Evolutionary conservation across 2,113 vertebrate species (phyloP), one percentile per base, ranked within the genome.

Genomic region (Gila orcuttii): DNA sequence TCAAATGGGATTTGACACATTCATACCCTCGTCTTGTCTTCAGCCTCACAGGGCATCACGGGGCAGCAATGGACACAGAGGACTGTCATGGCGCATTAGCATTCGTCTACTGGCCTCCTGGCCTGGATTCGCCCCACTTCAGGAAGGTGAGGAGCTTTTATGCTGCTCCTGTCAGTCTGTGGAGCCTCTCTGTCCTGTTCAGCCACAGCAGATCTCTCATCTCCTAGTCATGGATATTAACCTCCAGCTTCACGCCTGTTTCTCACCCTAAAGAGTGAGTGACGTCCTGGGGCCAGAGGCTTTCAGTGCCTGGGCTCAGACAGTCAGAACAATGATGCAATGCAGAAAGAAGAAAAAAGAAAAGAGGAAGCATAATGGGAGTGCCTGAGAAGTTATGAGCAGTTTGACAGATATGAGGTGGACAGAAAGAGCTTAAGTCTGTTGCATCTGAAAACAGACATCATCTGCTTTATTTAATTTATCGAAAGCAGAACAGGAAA

Each of bases 231-330:
- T 68, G 79, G 75, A 78, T 77, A 71, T 86, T 82, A 87, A 52
- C 68, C 57, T 69, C 68, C 33, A 62, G 79, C 84, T 79, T 77
- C 79, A 86, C 76, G 85, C 85, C 78, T 73, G 36, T 85, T 85
- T 79, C 59, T 68, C 47, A 28, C 69, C 77, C 82, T 76, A 66
- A 64, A 87, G 74, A 84, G 55, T 92, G 93, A 94, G 89, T 94
- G 92, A 87, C 92, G 91, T 87, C 50, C 7, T 17, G 59, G 76
- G 91, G 91, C 89, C 89, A 91, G 89, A 93, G 90, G 90, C 77
- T 90, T 77, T 31, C 62, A 7, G 47, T 69, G 76, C 85, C 75
- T 89, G 80, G 77, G 71, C 68, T 85, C 21, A 91, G 86, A 92
- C 88, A 91, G 86, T 71, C 87, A 90, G 55, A 28, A 60, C 78